Conservation (phyloP, 2,113 vertebrate genomes). For the Daboia siamensis region DNA sequence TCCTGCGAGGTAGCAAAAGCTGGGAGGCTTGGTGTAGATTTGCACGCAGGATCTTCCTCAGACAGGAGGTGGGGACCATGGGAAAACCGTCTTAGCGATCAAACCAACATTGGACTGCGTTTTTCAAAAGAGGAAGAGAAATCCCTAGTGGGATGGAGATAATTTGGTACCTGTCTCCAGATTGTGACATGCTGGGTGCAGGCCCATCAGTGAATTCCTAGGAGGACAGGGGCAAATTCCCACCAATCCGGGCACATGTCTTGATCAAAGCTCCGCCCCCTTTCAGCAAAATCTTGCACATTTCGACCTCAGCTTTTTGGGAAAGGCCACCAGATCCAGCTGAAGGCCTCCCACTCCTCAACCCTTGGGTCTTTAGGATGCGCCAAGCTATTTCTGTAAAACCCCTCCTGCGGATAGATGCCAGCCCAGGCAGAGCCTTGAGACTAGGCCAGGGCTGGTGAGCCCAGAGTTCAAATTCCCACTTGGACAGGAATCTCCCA, state of each 20-base stretch:
- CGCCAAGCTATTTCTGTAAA: not conserved
- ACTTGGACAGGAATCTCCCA: not conserved
- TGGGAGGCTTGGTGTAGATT: not conserved
- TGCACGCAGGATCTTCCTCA: not conserved
- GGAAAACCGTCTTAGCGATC: not conserved
- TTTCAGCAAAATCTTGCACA: not conserved
- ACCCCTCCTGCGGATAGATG: not conserved
- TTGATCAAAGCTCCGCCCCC: no score
- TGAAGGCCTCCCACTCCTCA: not conserved
- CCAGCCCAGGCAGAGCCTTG: no score
- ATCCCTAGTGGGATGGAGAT: not conserved
- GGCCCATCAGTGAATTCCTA: not conserved
- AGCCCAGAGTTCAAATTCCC: not conserved
- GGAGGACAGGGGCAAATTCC: not conserved
- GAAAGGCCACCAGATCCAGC: not conserved
- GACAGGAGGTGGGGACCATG: not conserved
- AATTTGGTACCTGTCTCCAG: not conserved
- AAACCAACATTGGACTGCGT: not conserved
- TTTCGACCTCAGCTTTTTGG: not conserved
- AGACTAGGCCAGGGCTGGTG: no score
- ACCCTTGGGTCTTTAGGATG: not conserved
- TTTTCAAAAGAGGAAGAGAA: not conserved
- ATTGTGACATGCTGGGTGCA: not conserved
- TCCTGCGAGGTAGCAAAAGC: not conserved
- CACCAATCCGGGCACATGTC: not conserved